These are phyloP conservation scores for Diabrotica virgifera DNA, from an alignment of 1,140 invertebrate genomes.

Conservation along the genomic window DNA sequence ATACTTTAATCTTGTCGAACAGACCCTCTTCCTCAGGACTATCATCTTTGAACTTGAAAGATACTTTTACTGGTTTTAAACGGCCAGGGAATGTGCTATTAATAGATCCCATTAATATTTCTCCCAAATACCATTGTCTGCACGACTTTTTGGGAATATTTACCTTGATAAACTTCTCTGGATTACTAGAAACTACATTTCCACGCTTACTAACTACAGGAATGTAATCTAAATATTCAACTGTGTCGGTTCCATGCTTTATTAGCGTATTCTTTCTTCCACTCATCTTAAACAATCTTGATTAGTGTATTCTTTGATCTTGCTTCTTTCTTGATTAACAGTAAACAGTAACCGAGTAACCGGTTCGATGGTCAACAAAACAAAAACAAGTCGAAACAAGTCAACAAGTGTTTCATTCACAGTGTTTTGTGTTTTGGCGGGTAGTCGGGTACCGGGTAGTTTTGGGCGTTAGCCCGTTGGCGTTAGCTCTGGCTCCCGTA, in stretches of 20 bases:
- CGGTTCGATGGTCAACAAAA: too few species aligned
- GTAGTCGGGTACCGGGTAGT: too few species aligned
- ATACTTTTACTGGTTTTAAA: slow-evolving; percentile 3
- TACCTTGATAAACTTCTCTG: neutral
- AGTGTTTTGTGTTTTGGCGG: too few species aligned
- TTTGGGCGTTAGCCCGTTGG: too few species aligned
- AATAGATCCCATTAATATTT: slow-evolving; percentile 3
- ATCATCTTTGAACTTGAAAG: slow-evolving; percentile 6
- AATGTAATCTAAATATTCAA: slow-evolving; percentile 7
- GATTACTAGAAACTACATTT: neutral
- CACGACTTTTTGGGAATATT: neutral
- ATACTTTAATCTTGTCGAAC: slow-evolving; percentile 1
- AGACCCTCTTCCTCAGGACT: neutral
- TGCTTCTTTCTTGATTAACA: too few species aligned
- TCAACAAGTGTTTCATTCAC: too few species aligned
- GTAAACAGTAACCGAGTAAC: too few species aligned
- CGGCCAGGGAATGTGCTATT: slow-evolving; percentile 11
- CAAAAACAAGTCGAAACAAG: too few species aligned
- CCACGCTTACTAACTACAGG: slow-evolving; percentile 15
- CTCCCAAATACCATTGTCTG: slow-evolving; percentile 13
- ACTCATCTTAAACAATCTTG: neutral
- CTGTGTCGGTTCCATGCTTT: neutral
- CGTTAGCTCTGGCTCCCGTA: too few species aligned
- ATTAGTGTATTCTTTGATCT: too few species aligned
- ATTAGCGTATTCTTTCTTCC: slow-evolving; percentile 9